Evolutionary conservation across 2,797 vertebrate genomes (phyloP), one percentile per base, ranked within the genome.

Genomic region (Tadarida brasiliensis): DNA sequence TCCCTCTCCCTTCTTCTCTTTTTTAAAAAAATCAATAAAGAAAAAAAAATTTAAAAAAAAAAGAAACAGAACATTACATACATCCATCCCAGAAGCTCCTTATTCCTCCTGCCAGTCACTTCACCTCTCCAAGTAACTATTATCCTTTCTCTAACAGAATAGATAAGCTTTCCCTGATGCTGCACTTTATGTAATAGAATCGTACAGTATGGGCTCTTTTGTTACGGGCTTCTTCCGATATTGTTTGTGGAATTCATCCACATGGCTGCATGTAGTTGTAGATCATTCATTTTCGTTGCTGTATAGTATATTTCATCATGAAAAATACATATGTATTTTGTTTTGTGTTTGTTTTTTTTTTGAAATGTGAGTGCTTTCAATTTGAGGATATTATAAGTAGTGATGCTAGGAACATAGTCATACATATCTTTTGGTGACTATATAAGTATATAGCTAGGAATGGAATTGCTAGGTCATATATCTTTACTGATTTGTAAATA

Each of bases 401-500:
- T 65, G 22, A 76, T 83, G 3, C n/a, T 77, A 68, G 44, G 26
- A 93, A 70, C 19, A 96, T 92, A 76, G 26, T 71, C 73, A 84
- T 61, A 44, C 10, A 24, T 84, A 44, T 10, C 26, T 96, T 94
- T 82, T 44, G 33, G 33, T 76, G 81, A 74, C 59, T 17, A 74
- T 56, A 17, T 19, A 83, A 65, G 12, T 54, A 44, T 65, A 54
- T 80, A 91, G 35, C 30, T 67, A 73, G 49, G 33, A 93, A 85
- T 77, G 54, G 33, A 89, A 89, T 81, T 74, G 19, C 44, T 80
- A 70, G 70, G 49, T 68, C 54, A 85, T 47, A 44, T 56, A 51
- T 26, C 4, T 49, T 94, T 93, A 92, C 56, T 70, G 80, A 81
- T 77, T 88, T 85, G 5, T 73, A 96, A 90, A 82, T 74, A 81